These are phyloP conservation scores for Fragum fragum DNA, from an alignment of 2,888 invertebrate genomes.

Conservation along the genomic window DNA sequence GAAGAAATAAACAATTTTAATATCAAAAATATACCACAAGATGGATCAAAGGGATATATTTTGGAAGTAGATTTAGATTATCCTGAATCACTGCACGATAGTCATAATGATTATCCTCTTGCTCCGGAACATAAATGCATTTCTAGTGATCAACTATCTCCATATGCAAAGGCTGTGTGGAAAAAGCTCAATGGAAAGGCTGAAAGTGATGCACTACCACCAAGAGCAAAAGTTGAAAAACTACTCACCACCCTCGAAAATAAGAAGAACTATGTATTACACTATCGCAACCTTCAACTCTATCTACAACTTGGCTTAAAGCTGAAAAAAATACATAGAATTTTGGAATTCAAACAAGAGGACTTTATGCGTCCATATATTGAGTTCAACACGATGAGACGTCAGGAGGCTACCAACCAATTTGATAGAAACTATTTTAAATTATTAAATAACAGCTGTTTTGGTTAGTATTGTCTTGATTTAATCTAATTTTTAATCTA, in stretches of 20 bases:
- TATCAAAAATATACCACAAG: conserved; percentile 24
- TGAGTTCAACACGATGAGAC: conserved; percentile 70
- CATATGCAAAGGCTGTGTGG: conserved; percentile 43
- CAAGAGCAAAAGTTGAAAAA: conserved; percentile 63
- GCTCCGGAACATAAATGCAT: conserved; percentile 70
- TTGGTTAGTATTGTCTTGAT: conserved; percentile 35
- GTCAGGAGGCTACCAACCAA: conserved; percentile 74
- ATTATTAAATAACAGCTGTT: conserved; percentile 72
- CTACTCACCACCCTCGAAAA: conserved; percentile 69
- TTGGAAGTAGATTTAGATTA: conserved; percentile 87
- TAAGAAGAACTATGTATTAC: conserved; percentile 79
- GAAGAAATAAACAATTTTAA: conserved; percentile 52
- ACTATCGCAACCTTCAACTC: conserved; percentile 82
- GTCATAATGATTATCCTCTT: conserved; percentile 82
- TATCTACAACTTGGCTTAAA: conserved; percentile 73
- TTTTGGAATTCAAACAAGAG: conserved; percentile 80
- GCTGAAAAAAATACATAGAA: conserved; percentile 76
- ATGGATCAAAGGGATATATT: conserved; percentile 79
- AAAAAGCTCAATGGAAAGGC: conserved; percentile 43
- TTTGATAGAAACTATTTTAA: conserved; percentile 83
- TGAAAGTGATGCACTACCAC: conserved; percentile 22
- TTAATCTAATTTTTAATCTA: no score
- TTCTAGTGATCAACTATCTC: conserved; percentile 44
- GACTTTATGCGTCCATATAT: conserved; percentile 84
- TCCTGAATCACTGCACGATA: conserved; percentile 83